phyloP scores from a whole-genome alignment of 2,888 invertebrate species.

The Agrypnus murinus region DNA sequence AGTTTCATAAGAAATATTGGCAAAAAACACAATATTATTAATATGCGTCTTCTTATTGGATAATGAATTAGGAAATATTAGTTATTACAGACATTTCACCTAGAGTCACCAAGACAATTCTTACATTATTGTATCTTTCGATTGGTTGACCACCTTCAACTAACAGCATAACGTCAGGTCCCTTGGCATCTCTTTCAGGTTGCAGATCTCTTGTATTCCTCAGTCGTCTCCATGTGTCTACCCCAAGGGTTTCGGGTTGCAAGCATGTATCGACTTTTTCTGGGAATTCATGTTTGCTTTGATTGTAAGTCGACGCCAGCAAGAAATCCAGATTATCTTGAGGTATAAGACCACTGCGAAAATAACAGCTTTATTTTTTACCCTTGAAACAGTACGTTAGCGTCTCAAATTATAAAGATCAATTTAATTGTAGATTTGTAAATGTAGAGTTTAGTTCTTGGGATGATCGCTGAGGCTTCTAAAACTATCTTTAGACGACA shows the following conservation, averaged over 20 bases:
- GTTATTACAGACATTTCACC: no score
- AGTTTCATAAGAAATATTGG: no score
- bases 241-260: conserved; percentile 81
- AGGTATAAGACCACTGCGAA: conserved; percentile 71
- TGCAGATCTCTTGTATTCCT: conserved; percentile 76
- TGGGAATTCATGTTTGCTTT: conserved; percentile 78
- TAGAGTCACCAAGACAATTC: conserved; percentile 8
- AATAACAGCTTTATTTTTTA: not conserved
- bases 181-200: conserved; percentile 65
- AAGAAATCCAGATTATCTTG: conserved; percentile 81
- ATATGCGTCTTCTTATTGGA: no score
- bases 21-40: no score
- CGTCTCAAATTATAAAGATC: conserved; percentile 3
- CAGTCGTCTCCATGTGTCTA: conserved; percentile 79
- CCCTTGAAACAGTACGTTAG: not conserved
- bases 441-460: no score
- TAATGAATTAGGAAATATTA: no score
- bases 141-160: conserved; percentile 11
- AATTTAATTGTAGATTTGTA: no score
- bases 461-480: no score
- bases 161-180: conserved; percentile 13
- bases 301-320: conserved; percentile 80
- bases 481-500: no score
- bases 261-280: conserved; percentile 78
- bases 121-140: conserved; percentile 63